Conservation (phyloP, 2,797 vertebrate species). For the Hipposideros larvatus region DNA sequence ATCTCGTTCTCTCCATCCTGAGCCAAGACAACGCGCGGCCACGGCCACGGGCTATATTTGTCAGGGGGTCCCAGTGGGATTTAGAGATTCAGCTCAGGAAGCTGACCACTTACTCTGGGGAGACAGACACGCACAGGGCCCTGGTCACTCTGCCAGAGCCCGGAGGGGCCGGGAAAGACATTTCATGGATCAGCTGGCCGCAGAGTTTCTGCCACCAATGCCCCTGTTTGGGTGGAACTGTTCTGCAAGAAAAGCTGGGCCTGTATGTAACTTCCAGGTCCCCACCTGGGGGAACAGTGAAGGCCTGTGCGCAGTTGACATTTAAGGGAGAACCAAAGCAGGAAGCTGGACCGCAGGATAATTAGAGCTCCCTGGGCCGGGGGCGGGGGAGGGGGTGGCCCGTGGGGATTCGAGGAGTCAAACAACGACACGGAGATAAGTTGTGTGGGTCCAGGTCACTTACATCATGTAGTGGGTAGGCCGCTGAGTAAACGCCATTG, state of each 20-base stretch:
- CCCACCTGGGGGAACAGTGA: not conserved
- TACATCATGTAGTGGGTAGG: conserved; percentile 97
- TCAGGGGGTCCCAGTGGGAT: conserved; percentile 53
- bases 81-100: conserved; percentile 58
- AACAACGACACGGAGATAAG: not conserved
- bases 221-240: not conserved
- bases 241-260: not conserved
- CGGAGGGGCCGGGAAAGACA: not conserved
- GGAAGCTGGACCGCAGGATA: conserved; percentile 37
- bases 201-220: not conserved
- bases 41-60: not conserved
- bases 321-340: not conserved
- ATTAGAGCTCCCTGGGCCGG: conserved; percentile 18
- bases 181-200: not conserved
- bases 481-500: conserved; percentile 94
- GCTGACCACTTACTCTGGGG: not conserved
- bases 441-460: conserved; percentile 86
- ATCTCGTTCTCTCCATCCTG: not conserved
- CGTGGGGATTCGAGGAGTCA: not conserved
- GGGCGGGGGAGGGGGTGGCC: not conserved
- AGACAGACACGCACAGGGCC: conserved; percentile 23
- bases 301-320: conserved; percentile 3
- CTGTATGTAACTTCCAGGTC: not conserved
- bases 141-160: conserved; percentile 1
- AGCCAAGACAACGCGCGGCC: not conserved